phyloP scores from a whole-genome alignment of 35 echinoderm and acorn worm genomes.

The Patiria miniata region DNA sequence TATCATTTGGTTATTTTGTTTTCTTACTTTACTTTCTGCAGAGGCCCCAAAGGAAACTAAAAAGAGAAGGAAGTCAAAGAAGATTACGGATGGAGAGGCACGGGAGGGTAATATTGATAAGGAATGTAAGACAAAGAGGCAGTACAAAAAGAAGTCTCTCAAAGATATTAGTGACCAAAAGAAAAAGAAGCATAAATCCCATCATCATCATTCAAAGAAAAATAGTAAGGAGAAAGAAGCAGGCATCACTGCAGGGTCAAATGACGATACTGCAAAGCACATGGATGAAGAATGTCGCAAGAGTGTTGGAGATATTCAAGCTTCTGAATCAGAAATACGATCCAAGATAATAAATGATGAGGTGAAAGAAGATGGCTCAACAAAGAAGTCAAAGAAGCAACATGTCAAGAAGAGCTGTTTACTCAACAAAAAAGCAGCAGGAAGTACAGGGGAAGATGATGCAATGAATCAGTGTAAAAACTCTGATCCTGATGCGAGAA shows the following conservation, averaged over 20 bases:
- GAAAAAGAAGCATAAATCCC: neutral
- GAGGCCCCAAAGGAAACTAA: neutral
- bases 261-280: neutral
- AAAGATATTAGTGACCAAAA: neutral
- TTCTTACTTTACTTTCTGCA: neutral
- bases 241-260: neutral
- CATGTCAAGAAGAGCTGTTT: neutral
- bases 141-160: neutral
- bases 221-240: too few species aligned
- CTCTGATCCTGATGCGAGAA: too few species aligned
- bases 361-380: neutral
- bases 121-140: neutral
- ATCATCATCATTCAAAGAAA: constrained; percentile 8
- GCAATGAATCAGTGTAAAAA: too few species aligned
- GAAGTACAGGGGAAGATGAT: too few species aligned
- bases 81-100: neutral
- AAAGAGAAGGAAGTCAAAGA: constrained; percentile 11
- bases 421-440: too few species aligned
- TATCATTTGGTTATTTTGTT: neutral
- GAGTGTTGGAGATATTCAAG: neutral
- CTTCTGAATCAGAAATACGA: neutral
- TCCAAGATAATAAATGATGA: neutral
- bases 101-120: neutral
- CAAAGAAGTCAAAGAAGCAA: neutral
- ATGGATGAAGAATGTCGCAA: neutral